Percentiles rank a stretch among this genome's conserved stretches.
Conservation (phyloP, 2,888 invertebrate species). For the Trichopria drosophilae region DNA sequence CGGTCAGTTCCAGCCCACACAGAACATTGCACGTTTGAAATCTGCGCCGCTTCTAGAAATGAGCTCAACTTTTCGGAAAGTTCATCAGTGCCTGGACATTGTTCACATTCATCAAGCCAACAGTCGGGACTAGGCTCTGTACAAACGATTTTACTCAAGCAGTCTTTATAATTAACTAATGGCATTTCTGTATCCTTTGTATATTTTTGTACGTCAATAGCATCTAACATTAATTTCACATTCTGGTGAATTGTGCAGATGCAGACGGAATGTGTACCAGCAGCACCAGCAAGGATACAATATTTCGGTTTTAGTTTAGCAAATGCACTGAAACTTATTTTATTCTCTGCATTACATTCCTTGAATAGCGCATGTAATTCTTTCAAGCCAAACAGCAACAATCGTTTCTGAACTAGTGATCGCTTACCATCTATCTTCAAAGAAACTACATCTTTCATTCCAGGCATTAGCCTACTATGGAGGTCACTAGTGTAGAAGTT, state of each 20-base stretch:
- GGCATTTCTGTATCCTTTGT: not conserved
- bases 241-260: conserved; percentile 21
- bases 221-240: too few relatives aligned
- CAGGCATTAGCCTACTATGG: conserved; percentile 8
- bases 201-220: too few relatives aligned
- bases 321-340: conserved; percentile 17
- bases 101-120: not conserved
- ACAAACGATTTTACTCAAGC: not conserved
- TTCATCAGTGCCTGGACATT: not conserved
- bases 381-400: conserved; percentile 16
- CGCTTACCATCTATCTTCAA: not conserved
- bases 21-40: too few relatives aligned
- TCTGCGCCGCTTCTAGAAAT: too few relatives aligned
- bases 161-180: not conserved
- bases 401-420: not conserved
- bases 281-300: conserved; percentile 18
- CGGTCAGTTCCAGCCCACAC: too few relatives aligned
- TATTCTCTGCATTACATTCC: conserved; percentile 4
- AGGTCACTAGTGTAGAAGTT: not conserved
- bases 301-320: conserved; percentile 10
- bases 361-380: conserved; percentile 11
- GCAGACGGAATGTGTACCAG: conserved; percentile 17
- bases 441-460: conserved; percentile 12
- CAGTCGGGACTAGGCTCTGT: not conserved
- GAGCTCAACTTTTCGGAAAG: not conserved